These are phyloP conservation scores for Micromussa lordhowensis DNA, from an alignment of 92 coral and sea anemone species.

Conservation along the genomic window DNA sequence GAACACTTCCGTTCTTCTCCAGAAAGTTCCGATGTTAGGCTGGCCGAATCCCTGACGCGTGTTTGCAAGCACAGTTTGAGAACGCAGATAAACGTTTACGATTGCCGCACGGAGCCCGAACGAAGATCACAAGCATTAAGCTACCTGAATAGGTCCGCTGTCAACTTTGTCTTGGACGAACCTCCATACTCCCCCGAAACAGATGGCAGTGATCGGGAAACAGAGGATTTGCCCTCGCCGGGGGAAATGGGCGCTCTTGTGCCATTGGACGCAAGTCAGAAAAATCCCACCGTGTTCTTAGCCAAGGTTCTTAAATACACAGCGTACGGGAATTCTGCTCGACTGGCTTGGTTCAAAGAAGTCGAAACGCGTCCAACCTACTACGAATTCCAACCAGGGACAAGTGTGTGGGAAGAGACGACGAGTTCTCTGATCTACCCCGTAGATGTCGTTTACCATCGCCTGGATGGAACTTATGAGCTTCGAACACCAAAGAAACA, in stretches of 20 bases:
- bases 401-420: background rate
- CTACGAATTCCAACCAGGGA: background rate
- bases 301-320: background rate
- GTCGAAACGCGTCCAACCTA: background rate
- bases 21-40: background rate
- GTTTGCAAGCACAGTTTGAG: conserved; percentile 16
- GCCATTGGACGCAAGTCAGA: background rate
- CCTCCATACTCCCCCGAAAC: background rate
- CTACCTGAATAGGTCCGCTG: background rate
- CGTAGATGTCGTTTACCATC: background rate
- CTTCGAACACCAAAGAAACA: background rate
- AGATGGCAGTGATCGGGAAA: background rate
- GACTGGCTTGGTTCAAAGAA: background rate
- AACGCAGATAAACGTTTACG: background rate
- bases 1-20: background rate
- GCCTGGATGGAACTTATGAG: background rate
- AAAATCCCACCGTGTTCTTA: background rate
- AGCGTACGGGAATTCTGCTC: background rate
- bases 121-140: background rate
- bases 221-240: background rate
- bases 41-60: background rate
- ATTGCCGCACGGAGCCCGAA: background rate
- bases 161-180: background rate
- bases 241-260: background rate
- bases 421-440: background rate